phyloP scores from a whole-genome alignment of 1,140 invertebrate species.

The Coenobita brevimanus region DNA sequence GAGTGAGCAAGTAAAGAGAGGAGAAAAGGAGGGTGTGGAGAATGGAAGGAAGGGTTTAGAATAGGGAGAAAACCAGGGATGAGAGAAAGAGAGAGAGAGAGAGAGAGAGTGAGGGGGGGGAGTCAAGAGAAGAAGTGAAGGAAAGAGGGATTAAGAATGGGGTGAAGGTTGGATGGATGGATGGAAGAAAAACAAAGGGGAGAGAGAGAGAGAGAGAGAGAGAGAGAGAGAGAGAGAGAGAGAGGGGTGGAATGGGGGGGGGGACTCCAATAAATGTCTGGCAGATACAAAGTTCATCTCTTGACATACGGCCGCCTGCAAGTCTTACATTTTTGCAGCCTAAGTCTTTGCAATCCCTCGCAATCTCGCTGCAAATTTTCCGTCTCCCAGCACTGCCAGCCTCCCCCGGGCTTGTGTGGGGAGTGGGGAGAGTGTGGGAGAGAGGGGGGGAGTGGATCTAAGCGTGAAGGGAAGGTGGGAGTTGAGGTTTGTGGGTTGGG shows the following conservation, averaged over 20 bases:
- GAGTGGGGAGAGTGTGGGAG: not conserved
- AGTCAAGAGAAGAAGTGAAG: not conserved
- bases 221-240: not conserved
- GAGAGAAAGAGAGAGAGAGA: slow-evolving; percentile 1
- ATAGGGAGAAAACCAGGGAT: not conserved
- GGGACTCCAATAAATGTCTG: slow-evolving; percentile 45
- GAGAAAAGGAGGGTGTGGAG: not conserved
- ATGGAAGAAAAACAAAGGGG: not conserved
- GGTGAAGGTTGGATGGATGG: not conserved
- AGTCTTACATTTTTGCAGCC: slow-evolving; percentile 55
- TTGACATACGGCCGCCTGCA: slow-evolving; percentile 49
- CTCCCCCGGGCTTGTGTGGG: not conserved
- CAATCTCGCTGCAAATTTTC: slow-evolving; percentile 56
- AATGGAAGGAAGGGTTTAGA: not conserved
- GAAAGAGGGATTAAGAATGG: not conserved
- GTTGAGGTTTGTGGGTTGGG: not conserved
- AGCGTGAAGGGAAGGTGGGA: not conserved
- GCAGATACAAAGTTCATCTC: slow-evolving; percentile 52
- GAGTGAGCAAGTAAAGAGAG: not conserved
- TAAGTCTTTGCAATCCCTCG: slow-evolving; percentile 51
- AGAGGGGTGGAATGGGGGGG: not conserved
- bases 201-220: not conserved
- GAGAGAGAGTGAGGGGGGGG: no score
- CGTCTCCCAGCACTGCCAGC: slow-evolving; percentile 24
- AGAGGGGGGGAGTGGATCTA: not conserved